phyloP scores from a whole-genome alignment of 2,888 invertebrate species.

The Chaitophorus viminalis region DNA sequence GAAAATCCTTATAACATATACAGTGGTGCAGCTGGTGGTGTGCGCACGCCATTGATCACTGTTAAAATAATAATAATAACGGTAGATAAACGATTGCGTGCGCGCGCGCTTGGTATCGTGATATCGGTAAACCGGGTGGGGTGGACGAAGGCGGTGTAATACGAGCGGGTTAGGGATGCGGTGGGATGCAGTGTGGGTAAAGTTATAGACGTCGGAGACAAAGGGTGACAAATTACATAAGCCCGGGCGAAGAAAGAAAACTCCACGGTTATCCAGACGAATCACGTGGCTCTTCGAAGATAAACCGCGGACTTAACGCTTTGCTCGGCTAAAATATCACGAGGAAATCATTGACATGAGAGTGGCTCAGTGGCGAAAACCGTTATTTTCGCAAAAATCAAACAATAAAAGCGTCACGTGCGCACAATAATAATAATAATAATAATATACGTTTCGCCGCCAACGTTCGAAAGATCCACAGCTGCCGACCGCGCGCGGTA shows the following conservation, averaged over 20 bases:
- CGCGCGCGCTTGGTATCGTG: neutral
- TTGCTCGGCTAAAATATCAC: conserved; percentile 18
- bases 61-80: neutral
- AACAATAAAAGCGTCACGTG: neutral
- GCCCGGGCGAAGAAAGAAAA: neutral
- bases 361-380: neutral
- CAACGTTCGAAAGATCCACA: no score
- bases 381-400: neutral
- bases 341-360: conserved; percentile 28
- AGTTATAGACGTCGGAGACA: neutral
- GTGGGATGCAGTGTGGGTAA: neutral
- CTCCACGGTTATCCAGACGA: conserved; percentile 36
- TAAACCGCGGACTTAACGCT: conserved; percentile 27
- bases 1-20: no score
- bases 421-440: no score
- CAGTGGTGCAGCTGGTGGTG: no score
- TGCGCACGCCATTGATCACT: no score
- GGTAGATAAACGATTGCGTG: neutral
- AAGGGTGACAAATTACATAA: conserved; percentile 33
- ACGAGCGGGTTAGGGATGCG: no score
- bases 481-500: no score
- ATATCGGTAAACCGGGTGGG: neutral
- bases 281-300: conserved; percentile 10
- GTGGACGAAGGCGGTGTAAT: neutral
- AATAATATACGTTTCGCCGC: no score